A percentile compares a stretch with the other conserved stretches of the same genome.
These are phyloP conservation scores for Helicoverpa zea DNA, from an alignment of 1,140 invertebrate species.

Conservation along the genomic window DNA sequence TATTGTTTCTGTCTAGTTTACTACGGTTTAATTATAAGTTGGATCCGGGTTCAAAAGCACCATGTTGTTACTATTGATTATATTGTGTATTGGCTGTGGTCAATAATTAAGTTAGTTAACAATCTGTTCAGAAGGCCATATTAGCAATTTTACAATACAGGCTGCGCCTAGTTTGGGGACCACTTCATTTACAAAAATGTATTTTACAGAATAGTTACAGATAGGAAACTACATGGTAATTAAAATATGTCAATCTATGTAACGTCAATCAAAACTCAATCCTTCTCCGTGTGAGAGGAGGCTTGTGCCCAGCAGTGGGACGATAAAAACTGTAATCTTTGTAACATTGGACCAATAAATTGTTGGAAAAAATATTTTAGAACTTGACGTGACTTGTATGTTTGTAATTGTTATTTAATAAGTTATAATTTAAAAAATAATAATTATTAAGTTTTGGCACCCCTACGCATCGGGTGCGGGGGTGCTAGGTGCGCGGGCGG, in stretches of 20 bases:
- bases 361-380: too few species aligned
- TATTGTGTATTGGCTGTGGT: neutral
- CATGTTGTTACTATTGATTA: neutral
- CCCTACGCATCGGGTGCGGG: constrained; percentile 59
- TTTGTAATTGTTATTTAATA: too few species aligned
- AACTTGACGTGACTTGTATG: too few species aligned
- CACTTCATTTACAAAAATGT: too few species aligned
- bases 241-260: too few species aligned
- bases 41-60: constrained; percentile 3
- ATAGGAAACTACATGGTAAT: too few species aligned
- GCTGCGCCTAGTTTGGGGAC: too few species aligned
- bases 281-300: too few species aligned
- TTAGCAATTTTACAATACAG: constrained; percentile 10
- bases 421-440: neutral
- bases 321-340: too few species aligned
- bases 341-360: neutral
- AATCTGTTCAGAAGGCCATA: neutral
- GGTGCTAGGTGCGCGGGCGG: constrained; percentile 63
- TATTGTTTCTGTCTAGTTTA: neutral
- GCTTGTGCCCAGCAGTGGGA: too few species aligned
- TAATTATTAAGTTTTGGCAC: constrained; percentile 45
- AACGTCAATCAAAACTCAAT: too few species aligned
- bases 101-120: constrained; percentile 15
- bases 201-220: too few species aligned
- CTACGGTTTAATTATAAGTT: neutral